These are phyloP conservation scores for Condylostylus longicornis DNA, from an alignment of 1,140 invertebrate species.

Conservation along the genomic window DNA sequence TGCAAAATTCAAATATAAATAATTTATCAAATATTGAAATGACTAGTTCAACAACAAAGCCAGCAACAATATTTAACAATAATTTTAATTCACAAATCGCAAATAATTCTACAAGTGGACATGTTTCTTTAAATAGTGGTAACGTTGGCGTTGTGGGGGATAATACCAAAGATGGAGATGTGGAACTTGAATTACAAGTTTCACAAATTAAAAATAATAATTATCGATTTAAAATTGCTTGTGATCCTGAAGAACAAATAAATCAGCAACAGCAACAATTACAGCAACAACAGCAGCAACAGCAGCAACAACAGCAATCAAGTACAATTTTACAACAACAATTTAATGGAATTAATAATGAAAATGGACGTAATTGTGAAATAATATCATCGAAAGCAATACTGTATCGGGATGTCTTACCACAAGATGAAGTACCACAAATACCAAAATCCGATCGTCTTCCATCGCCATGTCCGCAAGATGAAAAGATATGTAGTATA, in stretches of 20 bases:
- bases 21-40: too few species aligned
- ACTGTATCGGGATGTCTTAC: constrained; percentile 30
- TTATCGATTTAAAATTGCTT: constrained; percentile 12
- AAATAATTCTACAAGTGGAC: too few species aligned
- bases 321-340: constrained; percentile 9
- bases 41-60: constrained; percentile 25
- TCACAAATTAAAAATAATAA: neutral
- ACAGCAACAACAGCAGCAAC: constrained; percentile 7
- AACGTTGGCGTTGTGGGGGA: too few species aligned
- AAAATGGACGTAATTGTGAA: constrained; percentile 9
- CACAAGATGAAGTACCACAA: constrained; percentile 35
- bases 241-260: constrained; percentile 8
- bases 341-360: constrained; percentile 19
- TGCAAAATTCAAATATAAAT: too few species aligned
- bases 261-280: constrained; percentile 15
- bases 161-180: too few species aligned
- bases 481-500: constrained; percentile 34
- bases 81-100: too few species aligned
- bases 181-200: neutral
- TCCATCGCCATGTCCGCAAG: constrained; percentile 25
- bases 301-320: constrained; percentile 9
- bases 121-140: too few species aligned
- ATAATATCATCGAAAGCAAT: constrained; percentile 18
- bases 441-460: constrained; percentile 30
- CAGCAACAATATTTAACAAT: too few species aligned